Conservation (phyloP, 1,140 invertebrate species). For the Cotesia vestalis region DNA sequence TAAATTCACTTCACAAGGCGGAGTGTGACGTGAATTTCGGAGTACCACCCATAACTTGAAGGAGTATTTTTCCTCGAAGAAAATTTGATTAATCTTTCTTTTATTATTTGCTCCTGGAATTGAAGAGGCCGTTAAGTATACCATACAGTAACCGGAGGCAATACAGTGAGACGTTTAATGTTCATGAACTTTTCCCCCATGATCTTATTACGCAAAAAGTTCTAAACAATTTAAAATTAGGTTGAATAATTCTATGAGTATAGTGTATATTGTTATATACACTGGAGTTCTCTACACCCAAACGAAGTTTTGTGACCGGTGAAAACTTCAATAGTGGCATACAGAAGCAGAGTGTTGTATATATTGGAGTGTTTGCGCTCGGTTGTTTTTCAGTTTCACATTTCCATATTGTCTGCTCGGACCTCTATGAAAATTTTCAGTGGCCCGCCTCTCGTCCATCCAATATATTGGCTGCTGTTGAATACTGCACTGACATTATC, state of each 20-base stretch:
- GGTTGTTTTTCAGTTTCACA: constrained; percentile 54
- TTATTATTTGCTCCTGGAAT: neutral
- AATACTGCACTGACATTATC: constrained; percentile 56
- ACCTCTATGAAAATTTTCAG: constrained; percentile 53
- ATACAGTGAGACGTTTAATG: constrained; percentile 22
- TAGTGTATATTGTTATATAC: neutral
- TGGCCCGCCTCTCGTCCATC: constrained; percentile 47
- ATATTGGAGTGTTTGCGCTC: constrained; percentile 38
- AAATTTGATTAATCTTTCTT: neutral
- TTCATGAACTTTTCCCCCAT: constrained; percentile 29
- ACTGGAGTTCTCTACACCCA: constrained; percentile 6
- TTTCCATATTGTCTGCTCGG: constrained; percentile 55
- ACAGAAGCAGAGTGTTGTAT: constrained; percentile 12
- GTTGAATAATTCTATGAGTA: too few relatives aligned
- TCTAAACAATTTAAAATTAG: constrained; percentile 27
- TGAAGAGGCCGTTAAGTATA: neutral
- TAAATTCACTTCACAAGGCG: constrained; percentile 19
- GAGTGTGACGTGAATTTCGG: constrained; percentile 17
- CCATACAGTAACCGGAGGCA: neutral
- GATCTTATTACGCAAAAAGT: neutral
- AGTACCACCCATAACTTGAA: constrained; percentile 1
- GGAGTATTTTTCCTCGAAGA: neutral
- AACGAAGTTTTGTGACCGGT: constrained; percentile 16
- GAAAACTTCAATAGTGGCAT: constrained; percentile 40
- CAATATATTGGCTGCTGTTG: constrained; percentile 57